Evolutionary conservation across 2,113 vertebrate species (phyloP), one percentile per base, ranked within the genome.

Genomic region (Deroptyus accipitrinus): DNA sequence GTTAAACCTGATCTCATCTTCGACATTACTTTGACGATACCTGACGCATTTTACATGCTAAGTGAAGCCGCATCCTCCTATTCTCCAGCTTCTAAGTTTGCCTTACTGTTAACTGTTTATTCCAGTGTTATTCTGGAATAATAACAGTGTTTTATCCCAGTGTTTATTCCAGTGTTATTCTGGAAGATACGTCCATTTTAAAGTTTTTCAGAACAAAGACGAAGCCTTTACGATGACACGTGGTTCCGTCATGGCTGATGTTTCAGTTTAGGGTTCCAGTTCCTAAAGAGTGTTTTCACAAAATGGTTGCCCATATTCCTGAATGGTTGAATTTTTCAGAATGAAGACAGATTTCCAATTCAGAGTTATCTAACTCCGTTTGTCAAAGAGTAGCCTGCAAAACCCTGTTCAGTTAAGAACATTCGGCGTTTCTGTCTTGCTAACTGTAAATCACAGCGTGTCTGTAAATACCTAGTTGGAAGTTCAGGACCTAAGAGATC

Each of bases 401-500:
- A 96, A 72, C 8, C 10, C 55, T 82, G n/a, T 64, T 91, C 80
- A 52, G 6, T 57, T 66, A 61, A 78, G 33, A 77, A 61, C 1
- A 4, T 88, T 48, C 13, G 17, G 5, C 22, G 39, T 73, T 66
- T 83, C 37, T 69, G 27, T 83, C 92, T 79, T 68, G 67, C 54
- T 46, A 46, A 39, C 23, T 41, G 42, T 90, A 86, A 80, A 68
- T 83, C 39, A 54, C 66, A 42, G n/a, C 17, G 3, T 64, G 39
- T 77, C 81, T 64, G 72, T 90, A 90, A 88, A 90, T 96, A 77
- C 37, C 23, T 48, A 48, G 18, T 57, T 94, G 84, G 33, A 95
- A 95, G 69, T 79, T 87, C 87, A 92, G 31, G 74, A 74, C 46
- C 63, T 95, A 86, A 91, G 91, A 88, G 86, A 96, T 94, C 91